Base-by-base conservation (phyloP, 2,113 vertebrate species). In the Blennius ocellaris region DNA sequence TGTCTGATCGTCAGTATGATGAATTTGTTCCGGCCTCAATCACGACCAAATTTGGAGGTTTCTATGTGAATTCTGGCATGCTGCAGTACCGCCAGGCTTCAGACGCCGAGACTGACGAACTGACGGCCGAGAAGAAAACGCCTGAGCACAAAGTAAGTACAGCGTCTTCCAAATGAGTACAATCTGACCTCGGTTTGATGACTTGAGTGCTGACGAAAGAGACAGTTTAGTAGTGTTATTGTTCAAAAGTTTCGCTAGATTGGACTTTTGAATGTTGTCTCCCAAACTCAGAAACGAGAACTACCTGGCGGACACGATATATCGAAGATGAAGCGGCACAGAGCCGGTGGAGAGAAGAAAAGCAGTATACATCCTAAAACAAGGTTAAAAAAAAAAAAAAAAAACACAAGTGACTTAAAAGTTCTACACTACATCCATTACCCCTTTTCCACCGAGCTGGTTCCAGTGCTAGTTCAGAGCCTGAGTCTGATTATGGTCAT, bases 21-120 rank as follows among this genome's bases (percentile, higher is more conserved):
- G 98, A 99, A 75, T 94, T 98, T 14, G 98, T 99, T 75, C 98
- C 97, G 0, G 95, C 96, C 38, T 96, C 95, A 64, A 92, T 99
- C 67, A 97, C 94, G 1, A 99, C 98, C 0, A 96, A 96, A 70
- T 94, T 95, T 3, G 97, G 98, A 74, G 98, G 97, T 5, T 99
- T 99, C 92, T 99, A 99, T 64, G 94, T 99, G 84, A 99, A 99
- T 86, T 95, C 95, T 0, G 97, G 97, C 36, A 91, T 95, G 0
- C 92, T 99, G 55, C 94, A 97, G 8, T 99, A 98, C 86, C 94
- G 97, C 12, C 94, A 93, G 14, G 94, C 93, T 0, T 98, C 96
- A 0, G 97, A 97, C 52, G 93, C 94, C 0, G 96, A 97, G 50
- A 50, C 43, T 1, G 88, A 91, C 43, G 94, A 96, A 53, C 84